phyloP scores from a whole-genome alignment of 35 echinoderm and acorn worm species.

The Amphiura filiformis region DNA sequence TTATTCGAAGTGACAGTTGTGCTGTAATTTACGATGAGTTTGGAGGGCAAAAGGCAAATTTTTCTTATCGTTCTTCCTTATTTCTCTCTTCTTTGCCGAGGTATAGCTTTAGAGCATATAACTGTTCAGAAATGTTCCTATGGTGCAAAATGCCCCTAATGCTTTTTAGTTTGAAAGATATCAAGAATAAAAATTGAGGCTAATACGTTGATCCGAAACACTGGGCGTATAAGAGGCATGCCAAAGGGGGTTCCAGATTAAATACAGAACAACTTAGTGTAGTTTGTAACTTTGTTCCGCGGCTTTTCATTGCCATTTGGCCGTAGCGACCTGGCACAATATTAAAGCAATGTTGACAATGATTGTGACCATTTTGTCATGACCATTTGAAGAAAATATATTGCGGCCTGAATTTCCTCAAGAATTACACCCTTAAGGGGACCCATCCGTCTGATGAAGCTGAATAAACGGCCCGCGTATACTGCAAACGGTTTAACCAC shows the following conservation, averaged over 20 bases:
- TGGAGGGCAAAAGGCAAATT: neutral
- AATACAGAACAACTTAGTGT: neutral
- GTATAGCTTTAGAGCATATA: neutral
- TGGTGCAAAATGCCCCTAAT: neutral
- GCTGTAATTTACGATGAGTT: neutral
- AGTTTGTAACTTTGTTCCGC: neutral
- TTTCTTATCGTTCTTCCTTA: neutral
- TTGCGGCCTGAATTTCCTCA: neutral
- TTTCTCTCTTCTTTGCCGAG: neutral
- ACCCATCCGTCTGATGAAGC: neutral
- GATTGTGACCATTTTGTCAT: slow-evolving; percentile 4
- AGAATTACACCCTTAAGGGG: neutral
- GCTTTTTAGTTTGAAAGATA: neutral
- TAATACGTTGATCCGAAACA: neutral
- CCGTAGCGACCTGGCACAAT: neutral
- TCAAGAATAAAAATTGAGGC: neutral
- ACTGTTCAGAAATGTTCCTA: neutral
- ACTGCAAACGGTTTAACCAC: neutral
- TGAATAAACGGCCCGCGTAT: neutral
- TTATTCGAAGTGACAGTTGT: slow-evolving; percentile 3
- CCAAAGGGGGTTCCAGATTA: neutral
- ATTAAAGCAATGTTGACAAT: slow-evolving; percentile 2
- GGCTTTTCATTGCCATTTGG: neutral
- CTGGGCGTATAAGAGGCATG: neutral
- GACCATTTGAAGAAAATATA: neutral